phyloP scores from a whole-genome alignment of 1,140 invertebrate species.

The Lasioglossum baleicum region DNA sequence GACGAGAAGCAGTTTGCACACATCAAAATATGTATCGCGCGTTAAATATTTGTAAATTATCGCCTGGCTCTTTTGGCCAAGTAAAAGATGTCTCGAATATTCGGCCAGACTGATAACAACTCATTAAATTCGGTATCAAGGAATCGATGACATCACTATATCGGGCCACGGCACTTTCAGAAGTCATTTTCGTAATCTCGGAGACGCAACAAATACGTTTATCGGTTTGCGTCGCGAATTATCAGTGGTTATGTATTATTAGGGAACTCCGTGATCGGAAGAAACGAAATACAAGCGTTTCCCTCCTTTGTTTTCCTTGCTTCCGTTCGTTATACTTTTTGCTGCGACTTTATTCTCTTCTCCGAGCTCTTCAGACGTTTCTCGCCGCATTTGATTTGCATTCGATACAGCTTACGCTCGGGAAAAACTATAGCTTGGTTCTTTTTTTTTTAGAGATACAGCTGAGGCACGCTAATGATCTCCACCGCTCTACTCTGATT shows the following conservation, averaged over 20 bases:
- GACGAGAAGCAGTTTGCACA: not conserved
- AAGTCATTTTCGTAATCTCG: not conserved
- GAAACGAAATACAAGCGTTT: no score
- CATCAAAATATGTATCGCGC: not conserved
- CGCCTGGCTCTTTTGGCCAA: not conserved
- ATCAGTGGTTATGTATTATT: not conserved
- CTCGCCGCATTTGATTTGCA: no score
- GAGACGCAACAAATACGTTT: conserved; percentile 12
- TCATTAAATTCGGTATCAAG: not conserved
- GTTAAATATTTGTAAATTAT: conserved; percentile 4
- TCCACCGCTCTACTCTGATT: no score
- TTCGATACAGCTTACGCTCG: no score
- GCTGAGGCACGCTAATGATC: no score
- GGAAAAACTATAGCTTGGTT: no score
- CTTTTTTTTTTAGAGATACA: no score
- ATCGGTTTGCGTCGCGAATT: not conserved
- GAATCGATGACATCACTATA: conserved; percentile 10
- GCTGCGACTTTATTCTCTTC: no score
- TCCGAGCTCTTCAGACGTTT: no score
- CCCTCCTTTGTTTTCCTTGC: no score
- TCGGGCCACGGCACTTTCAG: not conserved
- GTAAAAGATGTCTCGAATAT: not conserved
- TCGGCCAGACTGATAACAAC: not conserved
- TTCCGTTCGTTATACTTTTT: no score
- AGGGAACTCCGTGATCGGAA: no score